Conservation (phyloP, 1,140 invertebrate species). For the Platorchestia sp. region DNA sequence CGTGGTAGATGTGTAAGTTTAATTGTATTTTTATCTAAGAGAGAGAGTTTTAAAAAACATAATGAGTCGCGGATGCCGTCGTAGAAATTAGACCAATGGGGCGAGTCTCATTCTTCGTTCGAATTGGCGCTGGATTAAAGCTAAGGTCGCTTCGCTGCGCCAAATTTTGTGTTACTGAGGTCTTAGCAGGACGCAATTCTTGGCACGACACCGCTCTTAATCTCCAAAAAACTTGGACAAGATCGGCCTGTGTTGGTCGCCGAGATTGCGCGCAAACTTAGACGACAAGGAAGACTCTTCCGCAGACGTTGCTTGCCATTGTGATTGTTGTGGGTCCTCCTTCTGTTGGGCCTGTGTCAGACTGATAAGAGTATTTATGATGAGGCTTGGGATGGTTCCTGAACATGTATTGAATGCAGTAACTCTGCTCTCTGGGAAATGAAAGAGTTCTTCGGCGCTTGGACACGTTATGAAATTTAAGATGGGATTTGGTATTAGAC, state of each 20-base stretch:
- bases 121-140: not conserved
- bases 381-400: not conserved
- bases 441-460: not conserved
- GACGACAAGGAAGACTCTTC: not conserved
- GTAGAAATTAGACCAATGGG: not conserved
- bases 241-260: not conserved
- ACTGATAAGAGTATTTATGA: slow-evolving; percentile 10
- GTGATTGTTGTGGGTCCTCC: not conserved
- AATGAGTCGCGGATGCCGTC: not conserved
- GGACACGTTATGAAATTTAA: not conserved
- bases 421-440: not conserved
- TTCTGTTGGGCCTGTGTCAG: not conserved
- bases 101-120: not conserved
- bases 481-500: not conserved
- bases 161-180: not conserved
- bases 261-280: not conserved
- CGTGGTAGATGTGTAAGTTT: not conserved
- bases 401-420: not conserved
- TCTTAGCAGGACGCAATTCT: not conserved
- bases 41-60: not conserved
- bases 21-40: not conserved
- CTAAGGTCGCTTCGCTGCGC: not conserved
- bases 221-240: not conserved
- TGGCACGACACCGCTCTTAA: not conserved
- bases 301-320: not conserved